A percentile compares a stretch with the other conserved stretches of the same genome.
These are phyloP conservation scores for Dastarcus helophoroides DNA, from an alignment of 2,888 invertebrate genomes.

Conservation along the genomic window DNA sequence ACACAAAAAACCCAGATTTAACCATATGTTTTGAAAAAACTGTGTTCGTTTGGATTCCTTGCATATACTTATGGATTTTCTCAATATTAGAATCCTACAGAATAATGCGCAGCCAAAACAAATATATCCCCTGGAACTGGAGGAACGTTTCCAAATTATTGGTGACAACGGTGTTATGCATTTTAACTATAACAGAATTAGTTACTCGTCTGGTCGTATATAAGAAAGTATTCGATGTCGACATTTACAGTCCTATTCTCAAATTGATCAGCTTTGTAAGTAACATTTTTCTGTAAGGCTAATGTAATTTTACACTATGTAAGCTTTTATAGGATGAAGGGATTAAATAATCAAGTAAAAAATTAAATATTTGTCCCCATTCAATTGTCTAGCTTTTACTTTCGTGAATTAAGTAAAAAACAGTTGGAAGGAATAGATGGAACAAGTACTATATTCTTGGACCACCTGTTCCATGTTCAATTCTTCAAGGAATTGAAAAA, in stretches of 20 bases:
- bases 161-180: conserved; percentile 47
- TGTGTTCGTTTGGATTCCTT: conserved; percentile 73
- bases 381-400: too few relatives aligned
- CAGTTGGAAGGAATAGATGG: too few relatives aligned
- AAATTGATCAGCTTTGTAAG: conserved; percentile 43
- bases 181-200: conserved; percentile 49
- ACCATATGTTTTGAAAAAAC: conserved; percentile 84
- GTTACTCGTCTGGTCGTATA: conserved; percentile 3
- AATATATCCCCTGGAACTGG: conserved; percentile 60
- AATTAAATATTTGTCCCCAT: too few relatives aligned
- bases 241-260: conserved; percentile 59
- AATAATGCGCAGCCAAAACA: conserved; percentile 56
- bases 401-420: too few relatives aligned
- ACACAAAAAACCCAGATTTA: conserved; percentile 63
- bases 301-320: too few relatives aligned
- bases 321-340: too few relatives aligned
- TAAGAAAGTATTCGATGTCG: conserved; percentile 41
- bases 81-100: conserved; percentile 58
- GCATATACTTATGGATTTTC: conserved; percentile 64
- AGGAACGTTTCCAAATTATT: conserved; percentile 55
- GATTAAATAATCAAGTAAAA: too few relatives aligned
- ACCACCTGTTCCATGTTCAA: too few relatives aligned
- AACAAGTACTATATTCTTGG: too few relatives aligned
- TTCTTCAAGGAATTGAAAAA: too few relatives aligned
- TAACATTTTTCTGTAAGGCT: conserved; percentile 5